phyloP scores from a whole-genome alignment of 2,888 invertebrate species.

The Campoletis raptor region DNA sequence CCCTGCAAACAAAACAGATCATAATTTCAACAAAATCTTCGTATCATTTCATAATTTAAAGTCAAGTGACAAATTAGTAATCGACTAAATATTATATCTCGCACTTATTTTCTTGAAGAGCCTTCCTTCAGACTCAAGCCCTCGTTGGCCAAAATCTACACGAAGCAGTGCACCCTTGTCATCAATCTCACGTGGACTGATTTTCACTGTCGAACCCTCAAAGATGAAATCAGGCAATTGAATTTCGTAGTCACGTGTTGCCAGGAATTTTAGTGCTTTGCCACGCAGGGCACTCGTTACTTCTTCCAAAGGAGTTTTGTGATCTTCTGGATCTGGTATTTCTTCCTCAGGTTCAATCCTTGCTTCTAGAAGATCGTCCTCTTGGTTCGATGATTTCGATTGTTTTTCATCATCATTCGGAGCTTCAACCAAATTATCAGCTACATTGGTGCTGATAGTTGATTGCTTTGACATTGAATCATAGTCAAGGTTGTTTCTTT shows the following conservation, averaged over 20 bases:
- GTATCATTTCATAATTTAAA: not conserved
- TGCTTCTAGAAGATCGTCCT: conserved; percentile 76
- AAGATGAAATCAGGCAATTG: conserved; percentile 90
- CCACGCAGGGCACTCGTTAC: conserved; percentile 90
- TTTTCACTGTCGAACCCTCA: conserved; percentile 90
- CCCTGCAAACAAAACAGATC: conserved; percentile 86
- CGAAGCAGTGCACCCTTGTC: conserved; percentile 91
- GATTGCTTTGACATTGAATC: conserved; percentile 74
- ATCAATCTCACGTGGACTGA: conserved; percentile 91
- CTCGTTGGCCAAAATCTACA: conserved; percentile 88
- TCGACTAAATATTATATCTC: conserved; percentile 76
- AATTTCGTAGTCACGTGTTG: conserved; percentile 91
- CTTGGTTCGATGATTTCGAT: conserved; percentile 85
- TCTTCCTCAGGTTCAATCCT: conserved; percentile 70
- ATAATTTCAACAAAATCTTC: not conserved
- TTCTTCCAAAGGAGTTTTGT: conserved; percentile 89
- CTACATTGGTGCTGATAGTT: conserved; percentile 73
- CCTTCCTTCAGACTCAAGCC: conserved; percentile 86
- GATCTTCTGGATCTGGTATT: conserved; percentile 71
- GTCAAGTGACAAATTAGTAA: too few species aligned
- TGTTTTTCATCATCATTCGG: conserved; percentile 77
- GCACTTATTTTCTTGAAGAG: conserved; percentile 90
- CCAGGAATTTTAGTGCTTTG: conserved; percentile 90
- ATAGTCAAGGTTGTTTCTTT: conserved; percentile 88
- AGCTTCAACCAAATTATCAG: conserved; percentile 78